phyloP scores from a whole-genome alignment of 2,797 vertebrate genomes.

The Fratercula arctica region DNA sequence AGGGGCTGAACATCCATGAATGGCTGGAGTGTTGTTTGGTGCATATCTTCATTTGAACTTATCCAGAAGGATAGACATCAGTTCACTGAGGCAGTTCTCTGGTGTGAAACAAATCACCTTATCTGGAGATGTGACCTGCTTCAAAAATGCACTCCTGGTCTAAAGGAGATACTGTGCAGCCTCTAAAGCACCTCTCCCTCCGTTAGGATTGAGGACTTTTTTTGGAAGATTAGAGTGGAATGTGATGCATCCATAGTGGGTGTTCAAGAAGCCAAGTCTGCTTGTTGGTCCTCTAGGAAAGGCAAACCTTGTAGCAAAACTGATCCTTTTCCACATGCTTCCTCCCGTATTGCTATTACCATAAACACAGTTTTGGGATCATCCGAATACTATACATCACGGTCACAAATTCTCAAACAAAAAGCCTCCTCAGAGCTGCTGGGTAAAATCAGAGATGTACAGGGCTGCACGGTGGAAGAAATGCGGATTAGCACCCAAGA shows the following conservation, averaged over 20 bases:
- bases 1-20: not conserved
- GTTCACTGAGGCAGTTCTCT: not conserved
- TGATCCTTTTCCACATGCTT: not conserved
- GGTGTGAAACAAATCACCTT: not conserved
- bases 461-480: not conserved
- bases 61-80: not conserved
- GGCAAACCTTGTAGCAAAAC: not conserved
- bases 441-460: not conserved
- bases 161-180: not conserved
- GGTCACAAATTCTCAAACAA: not conserved
- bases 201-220: fast-evolving
- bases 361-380: not conserved
- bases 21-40: not conserved
- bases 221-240: not conserved
- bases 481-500: not conserved
- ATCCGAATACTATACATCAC: not conserved
- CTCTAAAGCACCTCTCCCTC: not conserved
- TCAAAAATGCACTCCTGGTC: not conserved
- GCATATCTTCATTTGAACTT: not conserved
- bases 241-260: not conserved
- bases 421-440: not conserved
- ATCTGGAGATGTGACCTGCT: not conserved
- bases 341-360: not conserved
- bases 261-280: not conserved
- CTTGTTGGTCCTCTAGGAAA: not conserved